Evolutionary conservation across 2,888 invertebrate species (phyloP).

Genomic region (Polyploca ridens): DNA sequence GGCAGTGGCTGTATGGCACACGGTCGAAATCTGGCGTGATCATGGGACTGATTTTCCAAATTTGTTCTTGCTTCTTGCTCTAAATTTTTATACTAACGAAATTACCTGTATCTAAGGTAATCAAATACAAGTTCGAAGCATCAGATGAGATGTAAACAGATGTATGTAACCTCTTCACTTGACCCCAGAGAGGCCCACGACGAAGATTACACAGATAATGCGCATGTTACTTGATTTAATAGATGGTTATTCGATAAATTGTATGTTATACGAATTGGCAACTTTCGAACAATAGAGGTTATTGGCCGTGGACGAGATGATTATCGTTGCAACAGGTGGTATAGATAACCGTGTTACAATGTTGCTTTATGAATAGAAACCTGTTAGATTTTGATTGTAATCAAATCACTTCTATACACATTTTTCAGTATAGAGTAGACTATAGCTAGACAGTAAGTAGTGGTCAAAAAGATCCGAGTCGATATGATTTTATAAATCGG

Average conservation of each 20-base stretch:
- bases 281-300: constrained; percentile 7
- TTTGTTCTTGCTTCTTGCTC: too few species aligned
- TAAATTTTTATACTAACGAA: not conserved
- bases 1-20: too few species aligned
- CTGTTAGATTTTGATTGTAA: constrained; percentile 4
- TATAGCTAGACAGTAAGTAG: too few species aligned
- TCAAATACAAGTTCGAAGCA: not conserved
- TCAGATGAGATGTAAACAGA: constrained; percentile 16
- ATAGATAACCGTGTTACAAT: not conserved
- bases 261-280: constrained; percentile 8
- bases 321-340: not conserved
- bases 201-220: constrained; percentile 9
- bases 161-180: constrained; percentile 18
- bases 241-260: constrained; percentile 3
- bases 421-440: not conserved
- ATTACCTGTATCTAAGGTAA: constrained; percentile 1
- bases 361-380: constrained; percentile 1
- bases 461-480: too few species aligned
- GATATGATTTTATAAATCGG: too few species aligned
- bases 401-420: not conserved
- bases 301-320: constrained; percentile 1
- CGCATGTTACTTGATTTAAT: constrained; percentile 1
- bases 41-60: too few species aligned
- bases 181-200: constrained; percentile 12
- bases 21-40: too few species aligned